phyloP scores from a whole-genome alignment of 2,888 invertebrate genomes.

The Pseudococcus viburni region DNA sequence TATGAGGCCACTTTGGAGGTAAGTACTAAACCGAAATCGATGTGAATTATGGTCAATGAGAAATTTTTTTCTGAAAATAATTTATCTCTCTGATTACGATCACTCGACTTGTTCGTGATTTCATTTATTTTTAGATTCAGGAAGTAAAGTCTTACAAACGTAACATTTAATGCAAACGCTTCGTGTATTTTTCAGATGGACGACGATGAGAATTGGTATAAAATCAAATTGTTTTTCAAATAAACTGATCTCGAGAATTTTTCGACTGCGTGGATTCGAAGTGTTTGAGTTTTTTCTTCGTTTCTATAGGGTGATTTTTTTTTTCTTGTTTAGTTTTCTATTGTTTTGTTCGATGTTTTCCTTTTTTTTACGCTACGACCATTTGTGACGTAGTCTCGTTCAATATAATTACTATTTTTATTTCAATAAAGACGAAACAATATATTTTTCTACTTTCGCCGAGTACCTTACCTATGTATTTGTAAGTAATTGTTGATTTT shows the following conservation, averaged over 20 bases:
- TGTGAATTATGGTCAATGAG: neutral
- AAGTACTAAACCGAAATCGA: neutral
- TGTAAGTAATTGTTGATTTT: neutral
- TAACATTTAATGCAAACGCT: no score
- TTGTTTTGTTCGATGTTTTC: neutral
- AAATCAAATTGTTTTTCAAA: conserved; percentile 23
- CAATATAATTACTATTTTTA: no score
- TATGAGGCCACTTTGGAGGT: conserved; percentile 33
- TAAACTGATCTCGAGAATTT: conserved; percentile 14
- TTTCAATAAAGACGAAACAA: no score
- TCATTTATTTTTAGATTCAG: no score
- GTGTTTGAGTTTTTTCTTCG: neutral
- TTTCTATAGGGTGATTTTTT: neutral
- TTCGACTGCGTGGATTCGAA: neutral
- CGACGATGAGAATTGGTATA: neutral
- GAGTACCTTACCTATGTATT: neutral
- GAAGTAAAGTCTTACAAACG: no score
- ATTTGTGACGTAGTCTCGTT: neutral
- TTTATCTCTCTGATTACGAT: no score
- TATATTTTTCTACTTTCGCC: no score
- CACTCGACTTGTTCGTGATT: no score
- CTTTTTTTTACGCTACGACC: neutral
- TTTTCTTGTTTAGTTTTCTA: neutral
- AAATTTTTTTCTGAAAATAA: no score
- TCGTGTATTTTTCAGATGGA: neutral